A percentile compares a stretch with the other conserved stretches of the same genome.
Conservation (phyloP, 2,113 vertebrate species). For the Zingel zingel region DNA sequence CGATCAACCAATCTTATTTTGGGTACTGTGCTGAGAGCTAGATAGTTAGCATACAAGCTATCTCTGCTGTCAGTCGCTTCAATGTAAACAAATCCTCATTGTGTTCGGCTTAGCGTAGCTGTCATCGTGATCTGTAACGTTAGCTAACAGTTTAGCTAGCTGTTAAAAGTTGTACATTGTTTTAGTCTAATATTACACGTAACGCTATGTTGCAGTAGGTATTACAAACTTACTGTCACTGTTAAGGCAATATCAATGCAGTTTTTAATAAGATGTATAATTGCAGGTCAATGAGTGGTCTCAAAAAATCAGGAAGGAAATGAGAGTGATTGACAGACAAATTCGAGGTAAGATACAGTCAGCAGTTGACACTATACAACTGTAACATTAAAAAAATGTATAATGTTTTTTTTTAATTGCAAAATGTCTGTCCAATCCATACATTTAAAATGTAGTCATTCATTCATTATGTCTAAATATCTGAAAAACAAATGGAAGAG, state of each 20-base stretch:
- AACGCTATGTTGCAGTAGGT: not conserved
- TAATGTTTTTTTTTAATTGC: not conserved
- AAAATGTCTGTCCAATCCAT: not conserved
- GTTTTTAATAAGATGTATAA: slow-evolving; percentile 14
- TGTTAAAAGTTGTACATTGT: not conserved
- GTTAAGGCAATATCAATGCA: too few relatives aligned
- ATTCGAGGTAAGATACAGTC: slow-evolving; percentile 90
- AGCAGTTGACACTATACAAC: not conserved
- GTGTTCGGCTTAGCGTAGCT: not conserved
- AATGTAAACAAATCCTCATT: slow-evolving; percentile 74
- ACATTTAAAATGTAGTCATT: not conserved
- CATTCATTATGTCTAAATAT: not conserved
- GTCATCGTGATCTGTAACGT: not conserved
- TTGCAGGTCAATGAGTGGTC: slow-evolving; percentile 96
- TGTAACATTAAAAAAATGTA: too few relatives aligned
- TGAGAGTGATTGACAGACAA: slow-evolving; percentile 96
- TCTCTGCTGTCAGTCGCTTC: slow-evolving; percentile 8
- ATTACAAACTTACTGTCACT: not conserved
- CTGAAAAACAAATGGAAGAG: not conserved
- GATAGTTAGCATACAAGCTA: slow-evolving; percentile 54
- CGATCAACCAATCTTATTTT: not conserved
- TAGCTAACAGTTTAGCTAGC: not conserved
- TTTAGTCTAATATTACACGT: not conserved
- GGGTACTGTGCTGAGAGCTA: not conserved
- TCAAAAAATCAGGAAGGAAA: slow-evolving; percentile 96